Evolutionary conservation across 2,113 vertebrate genomes (phyloP).

Genomic region (Erythrocercus mccallii): DNA sequence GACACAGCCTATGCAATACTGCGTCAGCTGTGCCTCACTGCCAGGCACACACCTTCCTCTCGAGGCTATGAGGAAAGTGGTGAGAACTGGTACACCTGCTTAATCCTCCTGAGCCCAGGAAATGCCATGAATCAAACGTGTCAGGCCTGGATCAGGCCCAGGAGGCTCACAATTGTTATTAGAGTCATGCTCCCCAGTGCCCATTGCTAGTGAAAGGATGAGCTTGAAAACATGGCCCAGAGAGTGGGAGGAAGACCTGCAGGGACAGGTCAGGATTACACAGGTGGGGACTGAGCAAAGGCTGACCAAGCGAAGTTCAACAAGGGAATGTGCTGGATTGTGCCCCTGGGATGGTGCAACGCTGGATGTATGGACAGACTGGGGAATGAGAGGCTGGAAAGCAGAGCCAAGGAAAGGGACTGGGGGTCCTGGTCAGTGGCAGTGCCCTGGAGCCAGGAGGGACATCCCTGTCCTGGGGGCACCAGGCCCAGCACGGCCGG

Average conservation of each 20-base stretch:
- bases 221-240: neutral
- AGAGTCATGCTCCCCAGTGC: neutral
- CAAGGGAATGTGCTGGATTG: accelerated
- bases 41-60: neutral
- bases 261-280: neutral
- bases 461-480: neutral
- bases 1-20: neutral
- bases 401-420: neutral
- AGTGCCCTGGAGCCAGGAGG: neutral
- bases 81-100: accelerated
- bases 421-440: neutral
- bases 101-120: neutral
- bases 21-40: neutral
- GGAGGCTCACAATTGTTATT: neutral
- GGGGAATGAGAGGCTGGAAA: neutral
- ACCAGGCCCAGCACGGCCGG: neutral
- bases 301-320: accelerated
- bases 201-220: neutral
- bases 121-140: neutral
- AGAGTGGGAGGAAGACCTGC: neutral
- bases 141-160: neutral
- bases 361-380: accelerated
- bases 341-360: neutral
- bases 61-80: neutral
- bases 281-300: neutral